Conservation (phyloP, 23 tunicate species). For the Diplosoma virens region DNA sequence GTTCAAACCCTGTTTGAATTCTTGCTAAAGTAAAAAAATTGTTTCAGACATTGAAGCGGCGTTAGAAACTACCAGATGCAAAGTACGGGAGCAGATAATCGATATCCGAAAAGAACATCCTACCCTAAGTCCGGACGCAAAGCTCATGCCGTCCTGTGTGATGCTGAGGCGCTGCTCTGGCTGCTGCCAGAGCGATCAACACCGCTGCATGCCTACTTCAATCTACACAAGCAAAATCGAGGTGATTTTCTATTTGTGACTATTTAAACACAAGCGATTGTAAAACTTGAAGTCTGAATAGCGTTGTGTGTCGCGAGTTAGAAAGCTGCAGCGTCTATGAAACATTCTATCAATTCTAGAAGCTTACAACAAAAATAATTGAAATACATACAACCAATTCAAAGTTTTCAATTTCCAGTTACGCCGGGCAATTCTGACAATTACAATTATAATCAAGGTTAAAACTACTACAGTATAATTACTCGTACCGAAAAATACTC, state of each 20-base stretch:
- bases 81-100: conserved; percentile 73
- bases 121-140: conserved; percentile 57
- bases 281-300: neutral
- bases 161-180: conserved; percentile 65
- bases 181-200: conserved; percentile 70
- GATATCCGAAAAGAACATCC: conserved; percentile 66
- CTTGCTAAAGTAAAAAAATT: too few relatives aligned
- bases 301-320: neutral
- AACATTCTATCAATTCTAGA: too few relatives aligned
- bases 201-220: conserved; percentile 60
- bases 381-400: too few relatives aligned
- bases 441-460: too few relatives aligned
- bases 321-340: too few relatives aligned
- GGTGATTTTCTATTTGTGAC: conserved; percentile 28
- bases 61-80: conserved; percentile 55
- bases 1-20: too few relatives aligned
- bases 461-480: too few relatives aligned
- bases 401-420: too few relatives aligned
- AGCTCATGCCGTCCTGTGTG: conserved; percentile 64
- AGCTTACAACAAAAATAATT: too few relatives aligned
- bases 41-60: conserved; percentile 65
- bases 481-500: too few relatives aligned
- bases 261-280: neutral
- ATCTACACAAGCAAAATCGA: conserved; percentile 45
- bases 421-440: too few relatives aligned